Conservation (phyloP, 64 coral and sea anemone species). For the Actinia tenebrosa region DNA sequence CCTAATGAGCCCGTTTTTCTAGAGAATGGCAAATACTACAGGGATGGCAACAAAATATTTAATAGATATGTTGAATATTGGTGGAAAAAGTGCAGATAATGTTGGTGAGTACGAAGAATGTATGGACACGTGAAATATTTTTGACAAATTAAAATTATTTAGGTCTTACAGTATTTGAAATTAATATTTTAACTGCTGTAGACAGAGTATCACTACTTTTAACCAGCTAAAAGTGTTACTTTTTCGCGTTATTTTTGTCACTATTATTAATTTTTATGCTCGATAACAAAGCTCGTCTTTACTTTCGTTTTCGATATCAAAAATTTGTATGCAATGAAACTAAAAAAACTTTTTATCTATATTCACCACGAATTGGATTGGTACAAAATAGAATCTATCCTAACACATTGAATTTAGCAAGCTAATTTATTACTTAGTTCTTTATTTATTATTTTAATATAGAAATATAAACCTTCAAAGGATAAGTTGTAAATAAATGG, state of each 20-base stretch:
- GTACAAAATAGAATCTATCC: not conserved
- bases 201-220: too few species aligned
- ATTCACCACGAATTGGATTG: not conserved
- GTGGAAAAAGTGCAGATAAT: constrained; percentile 9
- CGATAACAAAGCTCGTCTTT: too few species aligned
- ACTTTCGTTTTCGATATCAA: too few species aligned
- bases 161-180: not conserved
- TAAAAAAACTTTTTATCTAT: not conserved
- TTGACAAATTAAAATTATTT: not conserved
- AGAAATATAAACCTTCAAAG: too few species aligned
- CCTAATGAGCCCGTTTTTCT: not conserved
- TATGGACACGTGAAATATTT: constrained; percentile 7
- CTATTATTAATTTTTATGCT: too few species aligned
- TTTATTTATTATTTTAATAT: too few species aligned
- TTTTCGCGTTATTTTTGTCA: too few species aligned
- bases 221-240: too few species aligned
- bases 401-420: too few species aligned
- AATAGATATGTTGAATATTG: constrained; percentile 28
- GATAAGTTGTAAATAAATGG: too few species aligned
- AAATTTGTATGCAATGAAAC: not conserved
- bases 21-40: constrained; percentile 12
- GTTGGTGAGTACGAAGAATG: not conserved
- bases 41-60: constrained; percentile 19
- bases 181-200: too few species aligned
- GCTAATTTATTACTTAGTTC: too few species aligned